Conservation (phyloP, 2,797 vertebrate genomes). For the Triplophysa yarkandensis region DNA sequence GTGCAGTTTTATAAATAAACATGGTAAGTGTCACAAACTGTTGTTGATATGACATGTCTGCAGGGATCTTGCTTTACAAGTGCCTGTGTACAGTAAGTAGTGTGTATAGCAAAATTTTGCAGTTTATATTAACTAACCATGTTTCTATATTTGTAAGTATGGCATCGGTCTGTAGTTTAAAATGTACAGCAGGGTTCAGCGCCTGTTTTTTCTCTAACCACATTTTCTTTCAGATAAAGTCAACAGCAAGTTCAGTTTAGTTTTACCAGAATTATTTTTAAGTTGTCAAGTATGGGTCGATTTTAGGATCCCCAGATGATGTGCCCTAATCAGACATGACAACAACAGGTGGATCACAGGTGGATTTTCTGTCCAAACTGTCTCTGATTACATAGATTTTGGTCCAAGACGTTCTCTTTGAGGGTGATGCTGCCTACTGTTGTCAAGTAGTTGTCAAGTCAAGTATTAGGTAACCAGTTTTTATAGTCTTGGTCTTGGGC, state of each 20-base stretch:
- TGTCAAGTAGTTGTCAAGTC: too few relatives aligned
- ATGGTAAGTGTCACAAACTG: background rate
- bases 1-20: constrained; percentile 38
- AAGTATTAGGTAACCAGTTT: too few relatives aligned
- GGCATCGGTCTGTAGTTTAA: constrained; percentile 14
- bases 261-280: background rate
- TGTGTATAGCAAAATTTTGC: constrained; percentile 29
- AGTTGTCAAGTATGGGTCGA: background rate
- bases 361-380: background rate
- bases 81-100: constrained; percentile 2
- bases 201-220: background rate
- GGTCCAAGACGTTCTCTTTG: too few relatives aligned
- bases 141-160: background rate
- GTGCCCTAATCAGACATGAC: background rate
- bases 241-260: background rate
- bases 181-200: background rate
- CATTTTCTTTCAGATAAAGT: background rate
- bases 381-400: background rate
- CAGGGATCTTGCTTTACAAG: constrained; percentile 9
- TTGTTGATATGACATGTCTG: constrained; percentile 18
- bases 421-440: too few relatives aligned
- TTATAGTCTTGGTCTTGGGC: too few relatives aligned
- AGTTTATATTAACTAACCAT: background rate
- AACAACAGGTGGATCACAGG: too few relatives aligned
- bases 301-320: background rate